Base-by-base conservation (phyloP, 2,113 vertebrate genomes). In the Rafetus swinhoei region DNA sequence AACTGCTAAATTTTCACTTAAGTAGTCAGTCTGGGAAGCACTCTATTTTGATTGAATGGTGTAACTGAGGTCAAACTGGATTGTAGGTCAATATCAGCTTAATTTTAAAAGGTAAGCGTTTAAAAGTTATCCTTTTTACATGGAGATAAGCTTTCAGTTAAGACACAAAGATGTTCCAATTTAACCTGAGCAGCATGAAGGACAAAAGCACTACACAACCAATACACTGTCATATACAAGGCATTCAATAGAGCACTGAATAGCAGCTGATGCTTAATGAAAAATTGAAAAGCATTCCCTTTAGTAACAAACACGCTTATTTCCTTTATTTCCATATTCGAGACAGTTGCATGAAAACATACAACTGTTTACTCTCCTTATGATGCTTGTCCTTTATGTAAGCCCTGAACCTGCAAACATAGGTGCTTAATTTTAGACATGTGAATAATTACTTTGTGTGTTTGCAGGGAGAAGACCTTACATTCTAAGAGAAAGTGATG, bases 291-390 rank as follows among this genome's bases (percentile, higher is more conserved):
- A 56, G n/a, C 39, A 69, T 80, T 81, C n/a, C 90, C 45, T 88
- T 0, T 2, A 22, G 7, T 59, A 14, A 79, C 32, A 69, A 39
- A 35, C 19, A 39, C 35, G 9, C 69, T 39, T 10, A 39, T 35
- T 29, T 65, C 14, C 13, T 29, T n/a, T 35, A 74, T 35, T 86
- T 8, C 1, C 6, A n/a, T 10, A 65, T 65, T 0, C 0, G 9
- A 11, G 53, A 57, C 45, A 54, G 29, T 60, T 93, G 21, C 35
- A 52, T 4, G 14, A 56, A 19, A 77, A 9, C 54, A 54, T 45
- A 5, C 45, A 45, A 45, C 45, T 45, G 45, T 79, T 59, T 65
- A 93, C 81, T 2, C 2, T 22, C 9, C 6, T 35, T 45, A 27
- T 52, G 69, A 39, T 1, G 60, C 83, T 50, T 84, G 27, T 65